These are phyloP conservation scores for Oegoconia quadripuncta DNA, from an alignment of 2,888 invertebrate species.

Conservation along the genomic window DNA sequence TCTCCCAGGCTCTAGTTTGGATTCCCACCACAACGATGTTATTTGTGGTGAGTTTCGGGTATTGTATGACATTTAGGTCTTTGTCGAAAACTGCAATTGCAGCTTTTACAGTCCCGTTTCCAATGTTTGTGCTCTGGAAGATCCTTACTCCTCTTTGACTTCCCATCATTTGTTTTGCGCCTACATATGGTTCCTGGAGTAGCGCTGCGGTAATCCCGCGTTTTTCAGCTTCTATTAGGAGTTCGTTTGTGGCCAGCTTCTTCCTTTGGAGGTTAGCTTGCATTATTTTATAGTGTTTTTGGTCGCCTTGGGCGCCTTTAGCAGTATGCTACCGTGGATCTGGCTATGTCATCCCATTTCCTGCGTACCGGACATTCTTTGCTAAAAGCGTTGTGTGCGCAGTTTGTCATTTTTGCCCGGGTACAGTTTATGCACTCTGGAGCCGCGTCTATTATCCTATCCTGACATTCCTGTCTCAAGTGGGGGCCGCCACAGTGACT, in stretches of 20 bases:
- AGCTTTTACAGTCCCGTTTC: too few species aligned
- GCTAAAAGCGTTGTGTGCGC: constrained; percentile 15
- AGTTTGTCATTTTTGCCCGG: background rate
- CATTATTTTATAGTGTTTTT: too few species aligned
- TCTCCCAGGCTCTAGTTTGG: too few species aligned
- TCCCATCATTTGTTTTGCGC: too few species aligned
- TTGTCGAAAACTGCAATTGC: too few species aligned
- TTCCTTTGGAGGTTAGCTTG: constrained; percentile 12
- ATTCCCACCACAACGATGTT: too few species aligned
- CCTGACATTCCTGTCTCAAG: background rate
- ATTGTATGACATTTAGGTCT: too few species aligned
- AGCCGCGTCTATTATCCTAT: background rate
- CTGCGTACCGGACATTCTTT: constrained; percentile 6
- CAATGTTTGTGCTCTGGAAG: too few species aligned
- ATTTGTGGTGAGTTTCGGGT: too few species aligned
- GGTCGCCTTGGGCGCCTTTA: constrained; percentile 12
- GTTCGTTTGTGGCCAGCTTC: constrained; percentile 7
- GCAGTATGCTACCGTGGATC: too few species aligned
- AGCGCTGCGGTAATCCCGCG: constrained; percentile 5
- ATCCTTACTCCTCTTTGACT: too few species aligned
- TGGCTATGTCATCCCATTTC: constrained; percentile 14
- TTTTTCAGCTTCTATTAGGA: constrained; percentile 1
- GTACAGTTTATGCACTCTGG: background rate
- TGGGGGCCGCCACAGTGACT: background rate
- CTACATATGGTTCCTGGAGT: too few species aligned